Conservation (phyloP, 2,797 vertebrate genomes). For the Hemitrygon akajei region DNA sequence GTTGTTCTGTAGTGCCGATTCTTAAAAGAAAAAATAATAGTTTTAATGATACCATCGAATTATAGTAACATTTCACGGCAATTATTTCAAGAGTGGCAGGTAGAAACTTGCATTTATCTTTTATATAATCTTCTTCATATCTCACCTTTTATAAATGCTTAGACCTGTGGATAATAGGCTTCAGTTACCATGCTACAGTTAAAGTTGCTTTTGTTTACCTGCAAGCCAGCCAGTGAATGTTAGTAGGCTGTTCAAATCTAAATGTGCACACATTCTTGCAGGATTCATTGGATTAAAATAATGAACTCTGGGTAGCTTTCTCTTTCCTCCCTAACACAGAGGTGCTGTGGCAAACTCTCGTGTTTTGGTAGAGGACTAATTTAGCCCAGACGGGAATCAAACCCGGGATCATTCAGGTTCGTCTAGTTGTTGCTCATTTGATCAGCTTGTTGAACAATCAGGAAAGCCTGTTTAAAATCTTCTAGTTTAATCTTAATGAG, state of each 20-base stretch:
- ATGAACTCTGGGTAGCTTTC: neutral
- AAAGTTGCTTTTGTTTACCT: neutral
- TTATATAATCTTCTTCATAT: neutral
- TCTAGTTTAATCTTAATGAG: neutral
- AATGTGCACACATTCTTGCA: neutral
- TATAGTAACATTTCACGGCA: neutral
- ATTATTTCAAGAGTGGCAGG: neutral
- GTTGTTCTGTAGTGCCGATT: conserved; percentile 14
- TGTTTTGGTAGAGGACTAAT: neutral
- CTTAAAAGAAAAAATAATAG: neutral
- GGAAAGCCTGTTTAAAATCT: neutral
- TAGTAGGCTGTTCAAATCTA: neutral
- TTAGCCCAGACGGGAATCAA: neutral
- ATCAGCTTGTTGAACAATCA: neutral
- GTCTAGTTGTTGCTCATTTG: neutral
- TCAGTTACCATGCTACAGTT: neutral
- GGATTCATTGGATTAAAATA: neutral
- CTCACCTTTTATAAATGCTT: neutral
- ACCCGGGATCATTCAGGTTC: neutral
- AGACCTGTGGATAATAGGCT: neutral
- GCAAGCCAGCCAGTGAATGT: neutral
- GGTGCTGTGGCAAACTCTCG: neutral
- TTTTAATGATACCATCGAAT: neutral
- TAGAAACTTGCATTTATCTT: neutral
- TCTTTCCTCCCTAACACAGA: neutral